Evolutionary conservation across 2,888 invertebrate genomes (phyloP).

Genomic region (Melanotus villosus): DNA sequence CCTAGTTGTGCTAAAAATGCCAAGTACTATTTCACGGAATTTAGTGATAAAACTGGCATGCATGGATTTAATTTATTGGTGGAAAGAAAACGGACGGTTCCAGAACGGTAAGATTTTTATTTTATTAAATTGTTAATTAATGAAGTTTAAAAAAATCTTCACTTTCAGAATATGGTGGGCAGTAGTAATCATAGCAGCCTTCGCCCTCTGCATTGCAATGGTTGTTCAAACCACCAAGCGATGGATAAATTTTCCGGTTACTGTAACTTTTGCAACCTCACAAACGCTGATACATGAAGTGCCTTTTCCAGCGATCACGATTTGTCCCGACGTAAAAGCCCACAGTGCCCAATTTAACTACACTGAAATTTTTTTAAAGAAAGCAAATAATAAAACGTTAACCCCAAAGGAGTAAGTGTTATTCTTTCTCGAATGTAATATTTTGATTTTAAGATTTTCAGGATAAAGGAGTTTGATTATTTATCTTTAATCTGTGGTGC

Average conservation of each 20-base stretch:
- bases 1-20: slow-evolving; percentile 61
- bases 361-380: slow-evolving; percentile 8
- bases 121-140: not conserved
- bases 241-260: slow-evolving; percentile 82
- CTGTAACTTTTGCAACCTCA: slow-evolving; percentile 82
- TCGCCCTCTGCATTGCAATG: too few relatives aligned
- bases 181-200: too few relatives aligned
- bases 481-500: not conserved
- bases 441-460: slow-evolving; percentile 71
- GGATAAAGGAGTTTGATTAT: not conserved
- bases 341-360: slow-evolving; percentile 6
- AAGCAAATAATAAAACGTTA: not conserved
- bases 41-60: slow-evolving; percentile 60
- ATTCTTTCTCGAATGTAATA: slow-evolving; percentile 78
- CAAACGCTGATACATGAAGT: slow-evolving; percentile 79
- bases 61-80: slow-evolving; percentile 65
- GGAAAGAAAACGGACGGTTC: slow-evolving; percentile 59
- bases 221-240: too few relatives aligned
- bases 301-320: slow-evolving; percentile 66
- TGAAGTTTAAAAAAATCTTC: too few relatives aligned
- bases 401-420: slow-evolving; percentile 62
- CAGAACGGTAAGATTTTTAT: not conserved
- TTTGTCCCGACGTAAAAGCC: slow-evolving; percentile 61
- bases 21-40: slow-evolving; percentile 60
- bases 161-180: too few relatives aligned